Evolutionary conservation across 2,113 vertebrate genomes (phyloP), one percentile per base, ranked within the genome.

Genomic region (Otolemur garnettii): DNA sequence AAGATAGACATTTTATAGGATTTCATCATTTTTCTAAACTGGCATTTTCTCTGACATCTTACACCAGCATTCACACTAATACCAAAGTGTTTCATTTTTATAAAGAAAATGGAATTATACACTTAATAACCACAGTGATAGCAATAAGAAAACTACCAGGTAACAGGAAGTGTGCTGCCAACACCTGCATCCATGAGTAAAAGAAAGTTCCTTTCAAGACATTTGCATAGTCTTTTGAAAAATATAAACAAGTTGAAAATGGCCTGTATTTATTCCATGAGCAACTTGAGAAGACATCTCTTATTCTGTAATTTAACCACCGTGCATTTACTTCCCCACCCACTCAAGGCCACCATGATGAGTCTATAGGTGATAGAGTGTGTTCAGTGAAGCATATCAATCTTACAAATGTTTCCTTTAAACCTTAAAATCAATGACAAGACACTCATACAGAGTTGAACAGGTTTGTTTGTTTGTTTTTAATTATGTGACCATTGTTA

Each of bases 51-150:
- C 60, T 80, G 26, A 42, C 7, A 90, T 64, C 11, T 64, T 90
- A 19, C n/a, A 5, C 28, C 17, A 75, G 38, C 69, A n/a, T 93
- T 97, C 72, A 91, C 53, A 88, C 33, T 94, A 35, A 84, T 78
- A 91, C 64, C 15, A 87, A 94, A 83, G 17, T 66, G 28, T 66
- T 75, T 50, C 84, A 30, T 28, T 79, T 93, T 93, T 80, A 42
- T 12, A 55, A 53, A 38, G 42, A 33, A 59, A n/a, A 66, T 72
- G 84, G 9, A 79, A 79, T 26, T 55, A 38, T 60, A 6, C 68
- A 64, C 68, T 83, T 91, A 94, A 87, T 92, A 60, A 60, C 11
- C 45, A 82, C 15, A 74, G 19, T 18, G 22, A 50, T 11, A 26
- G 17, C 42, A 95, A 62, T 3, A 94, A 71, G 13, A 33, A 45